Base-by-base conservation (phyloP, 2,797 vertebrate species). In the Anguilla obscura region DNA sequence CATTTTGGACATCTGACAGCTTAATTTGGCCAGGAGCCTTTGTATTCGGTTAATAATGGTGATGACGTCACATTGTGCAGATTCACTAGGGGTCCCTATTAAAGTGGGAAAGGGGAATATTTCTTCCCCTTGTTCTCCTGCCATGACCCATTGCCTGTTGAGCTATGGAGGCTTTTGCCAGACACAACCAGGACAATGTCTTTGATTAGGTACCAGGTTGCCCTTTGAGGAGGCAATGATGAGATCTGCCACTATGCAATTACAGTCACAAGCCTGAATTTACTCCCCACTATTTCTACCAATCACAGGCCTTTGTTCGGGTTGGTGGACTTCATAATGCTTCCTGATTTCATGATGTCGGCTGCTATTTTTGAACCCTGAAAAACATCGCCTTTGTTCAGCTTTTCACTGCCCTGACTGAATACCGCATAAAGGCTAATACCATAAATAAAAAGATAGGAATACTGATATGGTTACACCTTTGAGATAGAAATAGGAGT, bases 241-340 rank as follows among this genome's bases (percentile, higher is more conserved):
- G 16, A 79, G 74, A 21, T 14, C 74, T 79, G 12, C 36, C 16
- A 18, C 74, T 40, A 45, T 79, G 36, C 74, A 79, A 79, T 79
- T 79, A 79, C 30, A 33, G 74, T 5, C 74, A 45, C 74, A 79
- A 36, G 71, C 27, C 71, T 76, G 30, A 33, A 79, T 79, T 45
- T 79, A 45, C 74, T 40, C 74, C 74, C 74, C 18, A 45, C 74
- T 21, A 45, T 79, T 40, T 8, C 74, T 36, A 45, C 33, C 74
- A 79, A 79, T 79, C 74, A 79, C 74, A 40, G 36, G 74, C 33
- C 30, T 79, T 79, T 79, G 74, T 79, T 21, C 5, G 74, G n/a
- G 74, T 14, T 21, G 33, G 36, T 79, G 74, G 74, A 40, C 74
- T 79, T 79, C 36, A 79, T 79, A 79, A 79, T 45, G 30, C 74